Percentiles rank a stretch among this genome's conserved stretches.
Evolutionary conservation across 2,888 invertebrate genomes (phyloP).

Genomic region (Escarpia spicata): DNA sequence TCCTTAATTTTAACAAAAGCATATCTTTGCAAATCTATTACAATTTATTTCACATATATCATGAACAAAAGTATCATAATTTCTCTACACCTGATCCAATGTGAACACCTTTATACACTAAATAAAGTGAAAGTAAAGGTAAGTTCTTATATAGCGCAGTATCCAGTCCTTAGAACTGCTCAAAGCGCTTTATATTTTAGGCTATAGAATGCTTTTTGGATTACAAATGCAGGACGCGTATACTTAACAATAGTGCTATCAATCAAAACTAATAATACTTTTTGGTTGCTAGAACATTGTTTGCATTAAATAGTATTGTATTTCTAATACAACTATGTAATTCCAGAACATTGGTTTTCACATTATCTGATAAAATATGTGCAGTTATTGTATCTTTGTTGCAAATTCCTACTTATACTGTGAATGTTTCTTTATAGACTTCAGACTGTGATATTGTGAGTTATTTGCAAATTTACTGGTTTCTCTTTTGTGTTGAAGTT

Average conservation of each 20-base stretch:
- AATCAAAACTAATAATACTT: too few species aligned
- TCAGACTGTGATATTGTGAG: background rate
- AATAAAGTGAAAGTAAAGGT: too few species aligned
- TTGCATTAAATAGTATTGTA: too few species aligned
- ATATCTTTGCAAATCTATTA: background rate
- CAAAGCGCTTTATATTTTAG: background rate
- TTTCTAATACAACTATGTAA: background rate
- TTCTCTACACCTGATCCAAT: background rate
- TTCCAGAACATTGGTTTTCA: background rate
- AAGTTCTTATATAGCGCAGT: too few species aligned
- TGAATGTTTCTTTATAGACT: background rate
- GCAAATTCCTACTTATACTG: conserved; percentile 26
- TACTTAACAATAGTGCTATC: too few species aligned
- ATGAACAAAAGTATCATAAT: background rate
- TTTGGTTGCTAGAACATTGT: too few species aligned
- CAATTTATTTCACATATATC: background rate
- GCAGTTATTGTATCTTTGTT: background rate
- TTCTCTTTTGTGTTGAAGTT: background rate
- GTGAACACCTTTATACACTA: background rate
- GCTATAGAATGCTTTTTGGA: background rate
- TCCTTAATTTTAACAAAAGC: too few species aligned
- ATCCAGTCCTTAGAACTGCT: too few species aligned
- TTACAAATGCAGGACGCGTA: background rate
- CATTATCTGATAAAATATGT: background rate
- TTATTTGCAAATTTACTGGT: background rate